Percentiles rank a stretch among this genome's conserved stretches.
Evolutionary conservation across 1,140 invertebrate genomes (phyloP).

Genomic region (Stegodyphus dumicola): DNA sequence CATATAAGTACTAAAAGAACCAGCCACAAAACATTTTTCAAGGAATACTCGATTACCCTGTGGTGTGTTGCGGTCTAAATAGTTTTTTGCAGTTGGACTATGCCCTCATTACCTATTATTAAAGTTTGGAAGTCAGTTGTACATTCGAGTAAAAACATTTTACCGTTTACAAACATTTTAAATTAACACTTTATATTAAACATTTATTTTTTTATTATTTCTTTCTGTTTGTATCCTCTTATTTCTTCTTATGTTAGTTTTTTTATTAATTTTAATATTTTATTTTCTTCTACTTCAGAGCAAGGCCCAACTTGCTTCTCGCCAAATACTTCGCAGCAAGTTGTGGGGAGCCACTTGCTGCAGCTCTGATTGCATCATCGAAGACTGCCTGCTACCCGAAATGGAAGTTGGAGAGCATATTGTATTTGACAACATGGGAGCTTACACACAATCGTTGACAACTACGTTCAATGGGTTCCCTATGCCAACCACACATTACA

Average conservation of each 20-base stretch:
- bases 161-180: no score
- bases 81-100: no score
- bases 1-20: no score
- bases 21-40: no score
- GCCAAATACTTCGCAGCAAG: constrained; percentile 60
- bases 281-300: constrained; percentile 2
- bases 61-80: no score
- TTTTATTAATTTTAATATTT: background rate
- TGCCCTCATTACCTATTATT: no score
- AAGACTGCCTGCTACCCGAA: constrained; percentile 68
- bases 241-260: background rate
- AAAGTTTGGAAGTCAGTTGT: no score
- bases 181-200: no score
- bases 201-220: no score
- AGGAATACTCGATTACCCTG: no score
- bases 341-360: constrained; percentile 73
- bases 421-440: constrained; percentile 71
- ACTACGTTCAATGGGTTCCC: constrained; percentile 72
- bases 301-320: constrained; percentile 17
- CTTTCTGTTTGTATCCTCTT: no score
- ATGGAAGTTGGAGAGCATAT: constrained; percentile 70
- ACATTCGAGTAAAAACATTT: no score
- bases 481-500: constrained; percentile 69
- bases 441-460: constrained; percentile 71
- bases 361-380: constrained; percentile 69